Conservation (phyloP, 2,113 vertebrate genomes). For the Hyla sarda region DNA sequence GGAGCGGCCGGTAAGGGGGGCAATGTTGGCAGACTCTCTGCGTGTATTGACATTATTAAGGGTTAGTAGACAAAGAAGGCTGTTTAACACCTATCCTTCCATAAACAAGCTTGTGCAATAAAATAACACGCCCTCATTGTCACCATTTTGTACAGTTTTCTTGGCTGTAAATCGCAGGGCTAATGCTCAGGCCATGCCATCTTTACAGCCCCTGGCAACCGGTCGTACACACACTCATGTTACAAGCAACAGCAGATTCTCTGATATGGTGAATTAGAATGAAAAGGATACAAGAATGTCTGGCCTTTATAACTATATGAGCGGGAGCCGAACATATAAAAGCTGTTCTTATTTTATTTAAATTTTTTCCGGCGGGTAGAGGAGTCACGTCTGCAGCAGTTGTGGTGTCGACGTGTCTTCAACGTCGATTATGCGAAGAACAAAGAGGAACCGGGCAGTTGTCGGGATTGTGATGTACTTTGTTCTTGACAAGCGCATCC, state of each 20-base stretch:
- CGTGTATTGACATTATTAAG: conserved; percentile 55
- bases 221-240: conserved; percentile 36
- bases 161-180: not conserved
- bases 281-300: conserved; percentile 3
- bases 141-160: conserved; percentile 35
- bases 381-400: not conserved
- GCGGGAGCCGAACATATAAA: not conserved
- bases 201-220: conserved; percentile 36
- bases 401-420: not conserved
- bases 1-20: conserved; percentile 4
- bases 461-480: conserved; percentile 50
- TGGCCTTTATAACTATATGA: not conserved
- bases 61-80: conserved; percentile 35
- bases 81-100: conserved; percentile 51
- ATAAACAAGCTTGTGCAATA: conserved; percentile 41
- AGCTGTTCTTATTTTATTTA: too few species aligned
- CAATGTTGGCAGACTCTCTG: conserved; percentile 17
- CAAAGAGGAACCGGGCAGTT: conserved; percentile 42
- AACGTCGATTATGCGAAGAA: not conserved
- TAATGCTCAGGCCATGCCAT: conserved; percentile 25
- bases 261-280: conserved; percentile 17
- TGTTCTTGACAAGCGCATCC: conserved; percentile 50
- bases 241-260: conserved; percentile 33
- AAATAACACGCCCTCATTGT: conserved; percentile 24
- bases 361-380: not conserved